Base-by-base conservation (phyloP, 1,140 invertebrate genomes). In the Melitaea cinxia region DNA sequence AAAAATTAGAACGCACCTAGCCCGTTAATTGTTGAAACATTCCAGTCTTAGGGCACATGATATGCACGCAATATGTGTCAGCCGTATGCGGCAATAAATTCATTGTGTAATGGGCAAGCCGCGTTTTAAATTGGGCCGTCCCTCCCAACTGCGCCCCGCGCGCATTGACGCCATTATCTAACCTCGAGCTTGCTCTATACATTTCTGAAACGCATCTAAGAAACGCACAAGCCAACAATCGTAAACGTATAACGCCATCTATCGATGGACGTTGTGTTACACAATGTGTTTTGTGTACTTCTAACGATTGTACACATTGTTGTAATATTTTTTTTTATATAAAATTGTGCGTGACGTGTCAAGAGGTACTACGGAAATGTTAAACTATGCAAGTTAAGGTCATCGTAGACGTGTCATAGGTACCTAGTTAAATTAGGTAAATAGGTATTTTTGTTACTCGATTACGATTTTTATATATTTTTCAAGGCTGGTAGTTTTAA, bases 71-170 rank as follows among this genome's bases (percentile, higher is more conserved):
- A 83, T 86, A 85, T 82, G 71, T 87, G 84, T 86, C 85, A 87
- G 80, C 72, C 76, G 80, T 77, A 83, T 83, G 78, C 82, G 77
- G 83, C 80, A 77, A 85, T 88, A 89, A 89, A 88, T 88, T 88
- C 82, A 88, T 89, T 87, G 85, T 87, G 82, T 87, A 87, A 89
- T 85, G 79, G 72, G 72, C 78, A 82, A 75, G 68, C 75, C 78
- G 78, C 76, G 78, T 74, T 84, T 80, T 77, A 78, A 88, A 89
- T 85, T 88, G 78, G 82, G 85, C 76, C 87, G 82, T 85, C 78
- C 78, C 85, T 88, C 83, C 87, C 85, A 77, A 78, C 62, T 77
- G 85, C 76, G 87, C 87, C 87, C 73, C 87, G 81, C 83, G 81
- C 83, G 78, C 82, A 82, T 81, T 69, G 70, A 54, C 55, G 73